phyloP scores from a whole-genome alignment of 2,113 vertebrate species.

The Acinonyx jubatus region DNA sequence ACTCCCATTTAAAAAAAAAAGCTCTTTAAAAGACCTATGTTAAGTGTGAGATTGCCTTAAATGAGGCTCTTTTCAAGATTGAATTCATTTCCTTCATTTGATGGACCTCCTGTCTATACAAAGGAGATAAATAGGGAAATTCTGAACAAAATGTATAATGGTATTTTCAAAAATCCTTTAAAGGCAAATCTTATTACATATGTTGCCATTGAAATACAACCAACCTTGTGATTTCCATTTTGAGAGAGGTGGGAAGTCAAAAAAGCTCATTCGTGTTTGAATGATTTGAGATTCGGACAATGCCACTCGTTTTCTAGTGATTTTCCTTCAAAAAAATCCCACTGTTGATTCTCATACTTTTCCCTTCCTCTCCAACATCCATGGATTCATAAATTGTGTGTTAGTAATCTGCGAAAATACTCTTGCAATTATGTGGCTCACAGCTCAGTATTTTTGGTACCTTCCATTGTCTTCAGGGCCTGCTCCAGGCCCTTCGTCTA shows the following conservation, averaged over 20 bases:
- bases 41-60: background rate
- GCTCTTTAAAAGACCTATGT: background rate
- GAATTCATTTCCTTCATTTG: background rate
- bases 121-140: background rate
- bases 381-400: background rate
- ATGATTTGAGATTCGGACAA: background rate
- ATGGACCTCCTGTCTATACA: background rate
- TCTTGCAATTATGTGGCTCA: background rate
- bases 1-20: background rate
- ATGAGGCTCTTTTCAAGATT: background rate
- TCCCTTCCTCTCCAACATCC: background rate
- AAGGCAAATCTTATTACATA: background rate
- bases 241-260: background rate
- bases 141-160: conserved; percentile 8
- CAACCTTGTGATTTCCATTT: background rate
- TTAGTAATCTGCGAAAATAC: background rate
- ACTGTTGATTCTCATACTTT: background rate
- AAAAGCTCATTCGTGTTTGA: conserved; percentile 7
- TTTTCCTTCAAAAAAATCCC: conserved; percentile 31
- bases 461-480: background rate
- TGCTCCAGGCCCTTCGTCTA: background rate
- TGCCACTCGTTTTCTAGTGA: background rate
- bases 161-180: background rate
- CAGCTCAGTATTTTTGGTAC: background rate
- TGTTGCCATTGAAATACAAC: background rate